These are phyloP conservation scores for Muscicapa striata DNA, from an alignment of 2,797 vertebrate species.

Conservation along the genomic window DNA sequence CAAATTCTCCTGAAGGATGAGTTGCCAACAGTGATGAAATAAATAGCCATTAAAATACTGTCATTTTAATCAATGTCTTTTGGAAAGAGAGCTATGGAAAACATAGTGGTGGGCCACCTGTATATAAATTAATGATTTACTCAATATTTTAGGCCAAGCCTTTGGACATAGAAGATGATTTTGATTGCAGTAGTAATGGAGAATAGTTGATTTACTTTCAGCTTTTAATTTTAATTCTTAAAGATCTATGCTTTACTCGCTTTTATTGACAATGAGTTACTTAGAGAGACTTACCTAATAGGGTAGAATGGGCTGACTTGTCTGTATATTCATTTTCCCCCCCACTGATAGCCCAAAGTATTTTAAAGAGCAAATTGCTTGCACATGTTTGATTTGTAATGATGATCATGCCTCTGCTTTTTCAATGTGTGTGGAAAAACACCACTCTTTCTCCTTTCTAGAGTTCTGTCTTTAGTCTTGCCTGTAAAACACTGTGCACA, in stretches of 20 bases:
- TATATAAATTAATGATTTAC: not conserved
- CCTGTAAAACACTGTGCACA: constrained; percentile 32
- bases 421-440: constrained; percentile 39
- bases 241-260: not conserved
- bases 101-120: not conserved
- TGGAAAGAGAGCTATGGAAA: not conserved
- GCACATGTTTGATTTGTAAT: constrained; percentile 33
- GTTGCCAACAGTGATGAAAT: constrained; percentile 15
- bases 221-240: not conserved
- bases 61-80: constrained; percentile 12
- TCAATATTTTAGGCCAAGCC: not conserved
- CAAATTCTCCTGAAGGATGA: not conserved
- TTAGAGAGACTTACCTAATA: not conserved
- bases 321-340: not conserved
- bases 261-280: not conserved
- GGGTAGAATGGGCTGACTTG: not conserved
- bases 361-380: constrained; percentile 36
- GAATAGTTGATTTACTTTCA: constrained; percentile 15
- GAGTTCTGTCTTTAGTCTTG: constrained; percentile 35
- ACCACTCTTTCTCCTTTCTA: constrained; percentile 1
- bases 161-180: constrained; percentile 17
- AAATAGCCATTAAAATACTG: constrained; percentile 10
- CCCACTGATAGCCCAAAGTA: not conserved
- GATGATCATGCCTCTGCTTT: constrained; percentile 37
- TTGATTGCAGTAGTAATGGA: not conserved